Percentiles rank a stretch among this genome's conserved stretches.
These are phyloP conservation scores for Entomobrya multifasciata DNA, from an alignment of 2,888 invertebrate genomes.

Conservation along the genomic window DNA sequence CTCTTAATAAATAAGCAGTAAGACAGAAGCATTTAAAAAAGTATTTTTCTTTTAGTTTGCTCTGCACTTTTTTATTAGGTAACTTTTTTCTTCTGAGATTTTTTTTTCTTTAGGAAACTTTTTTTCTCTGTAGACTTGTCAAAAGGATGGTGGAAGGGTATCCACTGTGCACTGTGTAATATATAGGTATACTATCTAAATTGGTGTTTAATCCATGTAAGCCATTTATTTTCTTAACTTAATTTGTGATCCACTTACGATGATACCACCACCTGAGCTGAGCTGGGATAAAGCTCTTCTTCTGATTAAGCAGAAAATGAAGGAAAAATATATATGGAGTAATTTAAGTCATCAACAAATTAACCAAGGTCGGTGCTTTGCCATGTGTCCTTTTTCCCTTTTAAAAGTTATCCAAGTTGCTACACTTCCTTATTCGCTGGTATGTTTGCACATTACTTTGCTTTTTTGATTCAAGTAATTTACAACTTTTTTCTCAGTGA, in stretches of 20 bases:
- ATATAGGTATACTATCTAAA: not conserved
- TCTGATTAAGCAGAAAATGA: slow-evolving; percentile 13
- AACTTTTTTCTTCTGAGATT: slow-evolving; percentile 38
- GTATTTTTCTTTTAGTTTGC: slow-evolving; percentile 4
- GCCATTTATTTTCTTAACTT: slow-evolving; percentile 38
- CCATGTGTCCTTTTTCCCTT: not conserved
- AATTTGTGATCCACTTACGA: slow-evolving; percentile 14
- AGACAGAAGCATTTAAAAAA: slow-evolving; percentile 1
- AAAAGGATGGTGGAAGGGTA: too few relatives aligned
- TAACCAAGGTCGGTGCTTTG: slow-evolving; percentile 18
- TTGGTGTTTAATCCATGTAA: slow-evolving; percentile 1
- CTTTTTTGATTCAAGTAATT: too few relatives aligned
- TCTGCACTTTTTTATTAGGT: slow-evolving; percentile 11
- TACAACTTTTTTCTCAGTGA: slow-evolving; percentile 1
- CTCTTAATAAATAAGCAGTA: not conserved
- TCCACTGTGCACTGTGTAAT: too few relatives aligned
- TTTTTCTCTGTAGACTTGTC: not conserved
- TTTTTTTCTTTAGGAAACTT: not conserved
- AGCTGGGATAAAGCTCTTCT: not conserved
- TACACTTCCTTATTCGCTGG: not conserved
- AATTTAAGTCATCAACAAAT: slow-evolving; percentile 33
- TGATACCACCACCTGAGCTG: slow-evolving; percentile 11
- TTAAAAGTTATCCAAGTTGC: not conserved
- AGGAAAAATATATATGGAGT: not conserved
- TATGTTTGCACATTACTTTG: not conserved